Evolutionary conservation across 2,888 invertebrate species (phyloP).

Genomic region (Zygaena filipendulae): DNA sequence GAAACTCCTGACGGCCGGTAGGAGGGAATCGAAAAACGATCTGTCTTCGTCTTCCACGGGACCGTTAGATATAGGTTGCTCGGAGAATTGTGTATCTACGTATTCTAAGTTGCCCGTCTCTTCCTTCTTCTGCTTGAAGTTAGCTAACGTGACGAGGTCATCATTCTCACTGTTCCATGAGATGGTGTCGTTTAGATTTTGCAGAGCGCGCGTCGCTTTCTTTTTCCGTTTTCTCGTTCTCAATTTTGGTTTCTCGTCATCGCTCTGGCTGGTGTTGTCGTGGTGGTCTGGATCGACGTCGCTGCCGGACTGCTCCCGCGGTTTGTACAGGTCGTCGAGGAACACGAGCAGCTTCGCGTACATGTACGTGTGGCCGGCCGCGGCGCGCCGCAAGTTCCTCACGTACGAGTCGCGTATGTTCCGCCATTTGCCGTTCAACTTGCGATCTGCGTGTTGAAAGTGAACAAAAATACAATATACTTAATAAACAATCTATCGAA

Average conservation of each 20-base stretch:
- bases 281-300: constrained; percentile 18
- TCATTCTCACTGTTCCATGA: constrained; percentile 28
- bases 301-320: constrained; percentile 20
- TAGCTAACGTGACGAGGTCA: constrained; percentile 7
- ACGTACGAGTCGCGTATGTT: constrained; percentile 52
- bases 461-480: constrained; percentile 19
- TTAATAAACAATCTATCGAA: too few species aligned
- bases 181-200: constrained; percentile 19
- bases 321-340: constrained; percentile 31
- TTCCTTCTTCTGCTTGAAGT: constrained; percentile 14
- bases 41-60: constrained; percentile 38
- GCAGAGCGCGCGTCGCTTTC: constrained; percentile 4
- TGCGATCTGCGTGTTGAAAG: too few species aligned
- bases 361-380: constrained; percentile 28
- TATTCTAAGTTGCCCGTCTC: constrained; percentile 29
- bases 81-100: constrained; percentile 30
- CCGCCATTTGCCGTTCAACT: constrained; percentile 49
- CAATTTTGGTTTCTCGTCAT: constrained; percentile 23
- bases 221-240: constrained; percentile 20
- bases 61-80: constrained; percentile 22
- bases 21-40: constrained; percentile 45
- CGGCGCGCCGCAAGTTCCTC: constrained; percentile 29
- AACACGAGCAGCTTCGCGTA: constrained; percentile 42
- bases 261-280: constrained; percentile 25
- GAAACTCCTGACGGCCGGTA: constrained; percentile 44